Conservation (phyloP, 1,140 invertebrate genomes). For the Triops longicaudatus region DNA sequence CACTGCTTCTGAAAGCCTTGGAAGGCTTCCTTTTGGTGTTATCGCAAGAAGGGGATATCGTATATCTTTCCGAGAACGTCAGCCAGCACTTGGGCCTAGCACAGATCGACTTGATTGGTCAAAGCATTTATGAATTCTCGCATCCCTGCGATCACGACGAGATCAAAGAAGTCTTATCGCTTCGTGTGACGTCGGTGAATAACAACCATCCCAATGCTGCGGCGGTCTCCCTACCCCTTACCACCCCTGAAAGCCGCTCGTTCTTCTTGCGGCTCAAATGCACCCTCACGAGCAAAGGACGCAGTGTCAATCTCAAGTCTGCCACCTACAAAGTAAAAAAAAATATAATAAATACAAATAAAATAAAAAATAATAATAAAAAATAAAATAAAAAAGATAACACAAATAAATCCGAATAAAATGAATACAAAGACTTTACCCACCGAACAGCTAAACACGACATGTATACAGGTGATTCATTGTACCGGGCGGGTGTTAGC, state of each 20-base stretch:
- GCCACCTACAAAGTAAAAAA: constrained; percentile 77
- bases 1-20: constrained; percentile 63
- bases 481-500: constrained; percentile 66
- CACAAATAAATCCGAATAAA: no score
- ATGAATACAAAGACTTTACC: background rate
- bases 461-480: constrained; percentile 67
- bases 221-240: constrained; percentile 29
- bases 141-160: constrained; percentile 94
- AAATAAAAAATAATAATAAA: constrained; percentile 17
- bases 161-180: constrained; percentile 64
- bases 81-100: constrained; percentile 77
- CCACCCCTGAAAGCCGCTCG: constrained; percentile 39
- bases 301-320: constrained; percentile 84
- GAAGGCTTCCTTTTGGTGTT: constrained; percentile 81
- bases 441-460: background rate
- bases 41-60: constrained; percentile 77
- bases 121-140: constrained; percentile 85
- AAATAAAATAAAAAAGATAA: background rate
- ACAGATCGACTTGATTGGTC: constrained; percentile 87
- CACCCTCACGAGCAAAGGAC: constrained; percentile 78
- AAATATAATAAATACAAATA: constrained; percentile 16
- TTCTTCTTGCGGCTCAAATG: constrained; percentile 83
- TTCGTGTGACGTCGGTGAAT: constrained; percentile 28
- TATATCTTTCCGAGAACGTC: constrained; percentile 85
- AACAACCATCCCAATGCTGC: constrained; percentile 39